phyloP scores from a whole-genome alignment of 1,140 invertebrate genomes.

The Pseudomyrmex cubaensis region DNA sequence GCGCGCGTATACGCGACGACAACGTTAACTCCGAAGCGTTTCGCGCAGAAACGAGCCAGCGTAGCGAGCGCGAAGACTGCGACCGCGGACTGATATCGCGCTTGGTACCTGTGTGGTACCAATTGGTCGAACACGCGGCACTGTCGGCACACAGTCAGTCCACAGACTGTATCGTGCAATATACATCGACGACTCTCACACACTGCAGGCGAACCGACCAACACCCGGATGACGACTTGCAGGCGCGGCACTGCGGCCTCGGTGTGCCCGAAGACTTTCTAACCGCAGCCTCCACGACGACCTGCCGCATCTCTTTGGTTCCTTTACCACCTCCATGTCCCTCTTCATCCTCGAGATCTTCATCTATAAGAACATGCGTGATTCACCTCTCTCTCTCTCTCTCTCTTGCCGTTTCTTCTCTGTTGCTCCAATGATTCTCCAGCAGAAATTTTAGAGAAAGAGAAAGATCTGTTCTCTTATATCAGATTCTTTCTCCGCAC shows the following conservation, averaged over 20 bases:
- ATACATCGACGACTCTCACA: slow-evolving; percentile 18
- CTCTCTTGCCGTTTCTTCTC: slow-evolving; percentile 1
- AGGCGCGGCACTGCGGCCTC: slow-evolving; percentile 13
- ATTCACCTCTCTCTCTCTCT: not conserved
- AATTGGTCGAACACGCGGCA: slow-evolving; percentile 64
- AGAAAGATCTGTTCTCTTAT: no score
- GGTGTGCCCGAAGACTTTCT: slow-evolving; percentile 71
- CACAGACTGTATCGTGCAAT: slow-evolving; percentile 48
- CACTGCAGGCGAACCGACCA: not conserved
- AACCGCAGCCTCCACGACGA: slow-evolving; percentile 73
- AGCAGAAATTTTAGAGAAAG: no score
- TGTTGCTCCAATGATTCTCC: not conserved
- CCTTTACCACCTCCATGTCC: slow-evolving; percentile 43
- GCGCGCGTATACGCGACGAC: not conserved
- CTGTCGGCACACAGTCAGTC: slow-evolving; percentile 54
- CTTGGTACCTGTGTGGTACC: slow-evolving; percentile 66
- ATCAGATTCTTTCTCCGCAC: not conserved
- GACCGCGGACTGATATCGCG: slow-evolving; percentile 45
- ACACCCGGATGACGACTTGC: slow-evolving; percentile 58
- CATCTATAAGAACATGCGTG: not conserved
- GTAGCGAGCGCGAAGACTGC: not conserved
- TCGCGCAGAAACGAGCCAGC: not conserved
- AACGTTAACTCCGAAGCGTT: not conserved
- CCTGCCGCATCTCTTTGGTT: slow-evolving; percentile 27
- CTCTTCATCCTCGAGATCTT: slow-evolving; percentile 5